Base-by-base conservation (phyloP, 2,113 vertebrate species). In the Pygoscelis antarcticus region DNA sequence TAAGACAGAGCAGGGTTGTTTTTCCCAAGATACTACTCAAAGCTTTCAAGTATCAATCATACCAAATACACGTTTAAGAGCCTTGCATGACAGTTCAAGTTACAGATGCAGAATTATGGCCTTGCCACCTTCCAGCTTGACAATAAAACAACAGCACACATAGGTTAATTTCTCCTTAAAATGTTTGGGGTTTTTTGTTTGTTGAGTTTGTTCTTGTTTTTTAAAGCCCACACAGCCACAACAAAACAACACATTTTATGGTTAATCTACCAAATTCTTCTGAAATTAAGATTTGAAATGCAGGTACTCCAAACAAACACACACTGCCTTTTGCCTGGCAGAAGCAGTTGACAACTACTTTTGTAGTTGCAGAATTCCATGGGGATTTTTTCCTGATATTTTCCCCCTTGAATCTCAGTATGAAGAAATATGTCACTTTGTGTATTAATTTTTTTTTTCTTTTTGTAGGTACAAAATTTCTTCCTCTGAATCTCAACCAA, bases 141-240 rank as follows among this genome's bases (percentile, higher is more conserved):
- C 47, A 79, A 36, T 7, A 52, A 19, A 80, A 47, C 3, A 80
- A 47, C 3, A 44, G 9, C 13, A 34, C 4, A 30, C 2, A 15
- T 0, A 34, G 7, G 6, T 27, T 71, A 26, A 47, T n/a, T n/a
- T 32, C 7, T 51, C 21, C 46, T 78, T 15, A 10, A 75, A 91
- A 76, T 11, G 5, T 7, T 4, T 3, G 1, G 9, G 4, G 1
- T 0, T 4, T 1, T 34, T 38, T 36, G 30, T 11, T 66, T 30
- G 8, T 11, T 66, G 27, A 7, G 6, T 71, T 42, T 47, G 46
- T 44, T 52, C 82, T 61, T 51, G 18, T 15, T 69, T 78, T 61
- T 82, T 58, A 54, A 68, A 94, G 29, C 22, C 14, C 1, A 54
- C 54, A 49, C 1, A 92, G 32, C 25, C 32, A 81, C 46, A 44